Evolutionary conservation across 2,888 invertebrate species (phyloP), one percentile per base, ranked within the genome.

Genomic region (Lasioglossum lativentre): DNA sequence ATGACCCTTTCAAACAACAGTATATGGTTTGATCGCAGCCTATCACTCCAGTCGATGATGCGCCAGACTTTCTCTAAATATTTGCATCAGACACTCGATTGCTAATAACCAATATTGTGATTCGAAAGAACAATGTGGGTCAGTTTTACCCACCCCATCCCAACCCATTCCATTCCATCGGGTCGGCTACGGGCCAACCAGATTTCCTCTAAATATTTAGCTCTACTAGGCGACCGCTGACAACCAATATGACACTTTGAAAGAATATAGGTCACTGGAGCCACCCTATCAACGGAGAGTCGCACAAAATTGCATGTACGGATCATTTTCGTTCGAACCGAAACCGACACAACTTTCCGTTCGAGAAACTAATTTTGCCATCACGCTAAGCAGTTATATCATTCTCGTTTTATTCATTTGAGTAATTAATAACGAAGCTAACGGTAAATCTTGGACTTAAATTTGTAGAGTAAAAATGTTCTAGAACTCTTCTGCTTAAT

Each of bases 51-150:
- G 23, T 52, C 34, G 47, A 73, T 12, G 47, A 47, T 52, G 30
- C 19, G 47, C 34, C 73, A 73, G 47, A 34, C 73, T 52, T 34
- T 34, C 34, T 73, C 34, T 73, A 73, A 73, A 73, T 73, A 73
- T 73, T 73, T 52, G 73, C 73, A 47, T 52, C 34, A 14, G 23
- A 34, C 30, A n/a, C 23, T 34, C 52, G n/a, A 73, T 19, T 73
- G 23, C 73, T 73, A 30, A 73, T 73, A 73, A 73, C 52, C 73
- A 73, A 73, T 52, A 73, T 23, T 47, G 34, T 42, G 73, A 30
- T 73, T 73, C 34, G 52, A 73, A 73, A 73, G 73, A 73, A 73
- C 40, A 73, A 73, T 73, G 34, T 73, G 47, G 73, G 73, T 73
- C 73, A 52, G 34, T 47, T 47, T 34, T 10, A 23, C 30, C 14